Evolutionary conservation across 1,140 invertebrate species (phyloP).

Genomic region (Pseudomyrmex dendroicus): DNA sequence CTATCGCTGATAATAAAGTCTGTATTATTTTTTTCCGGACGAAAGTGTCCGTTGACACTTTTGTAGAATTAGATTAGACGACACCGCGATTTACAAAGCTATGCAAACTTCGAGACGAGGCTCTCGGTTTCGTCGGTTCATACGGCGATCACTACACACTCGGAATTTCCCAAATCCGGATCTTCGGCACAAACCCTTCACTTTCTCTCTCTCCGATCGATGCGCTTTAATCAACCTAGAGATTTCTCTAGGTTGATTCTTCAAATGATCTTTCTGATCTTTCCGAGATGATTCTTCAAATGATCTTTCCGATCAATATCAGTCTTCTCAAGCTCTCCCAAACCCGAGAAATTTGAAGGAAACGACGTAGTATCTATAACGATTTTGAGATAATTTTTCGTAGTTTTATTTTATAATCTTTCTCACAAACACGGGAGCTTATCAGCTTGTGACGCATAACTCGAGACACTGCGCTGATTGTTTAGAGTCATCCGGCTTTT

Average conservation of each 20-base stretch:
- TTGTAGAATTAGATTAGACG: neutral
- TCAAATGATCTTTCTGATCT: neutral
- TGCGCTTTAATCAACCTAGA: too few relatives aligned
- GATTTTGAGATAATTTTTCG: neutral
- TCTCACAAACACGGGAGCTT: too few relatives aligned
- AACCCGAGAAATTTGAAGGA: too few relatives aligned
- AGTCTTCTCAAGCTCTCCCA: neutral
- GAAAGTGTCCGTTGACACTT: neutral
- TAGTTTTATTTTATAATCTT: neutral
- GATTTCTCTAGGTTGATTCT: neutral
- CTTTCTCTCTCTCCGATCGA: neutral
- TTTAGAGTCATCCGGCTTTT: neutral
- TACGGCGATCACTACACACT: constrained; percentile 27
- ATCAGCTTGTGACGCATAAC: neutral
- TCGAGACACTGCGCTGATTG: neutral
- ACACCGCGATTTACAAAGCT: too few relatives aligned
- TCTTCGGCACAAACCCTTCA: neutral
- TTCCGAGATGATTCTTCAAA: neutral
- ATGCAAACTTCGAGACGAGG: neutral
- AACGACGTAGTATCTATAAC: neutral
- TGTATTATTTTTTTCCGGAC: too few relatives aligned
- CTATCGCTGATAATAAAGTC: neutral
- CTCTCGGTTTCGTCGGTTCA: neutral
- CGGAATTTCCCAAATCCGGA: neutral
- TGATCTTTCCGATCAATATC: neutral